A percentile compares a stretch with the other conserved stretches of the same genome.
Evolutionary conservation across 1,140 invertebrate species (phyloP).

Genomic region (Sinonovacula constricta): DNA sequence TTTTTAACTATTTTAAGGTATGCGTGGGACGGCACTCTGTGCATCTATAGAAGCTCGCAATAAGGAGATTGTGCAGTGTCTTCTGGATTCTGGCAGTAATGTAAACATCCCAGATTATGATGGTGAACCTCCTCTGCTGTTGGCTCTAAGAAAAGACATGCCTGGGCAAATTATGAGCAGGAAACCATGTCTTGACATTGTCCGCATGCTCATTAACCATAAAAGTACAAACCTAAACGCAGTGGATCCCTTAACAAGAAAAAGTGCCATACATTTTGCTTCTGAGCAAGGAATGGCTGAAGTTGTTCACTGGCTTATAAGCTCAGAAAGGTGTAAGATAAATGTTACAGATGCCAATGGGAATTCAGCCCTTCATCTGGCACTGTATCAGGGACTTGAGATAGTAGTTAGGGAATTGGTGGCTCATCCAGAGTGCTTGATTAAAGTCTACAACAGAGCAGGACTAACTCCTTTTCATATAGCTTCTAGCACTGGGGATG

Average conservation of each 20-base stretch:
- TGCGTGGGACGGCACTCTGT: conserved; percentile 45
- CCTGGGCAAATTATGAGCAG: conserved; percentile 24
- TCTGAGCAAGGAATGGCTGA: conserved; percentile 20
- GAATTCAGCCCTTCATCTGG: conserved; percentile 40
- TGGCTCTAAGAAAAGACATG: conserved; percentile 35
- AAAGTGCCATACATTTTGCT: conserved; percentile 43
- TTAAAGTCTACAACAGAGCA: conserved; percentile 37
- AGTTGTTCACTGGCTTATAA: conserved; percentile 35
- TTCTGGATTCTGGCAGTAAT: conserved; percentile 42
- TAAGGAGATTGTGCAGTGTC: conserved; percentile 28
- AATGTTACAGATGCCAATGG: conserved; percentile 19
- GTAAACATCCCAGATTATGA: conserved; percentile 36
- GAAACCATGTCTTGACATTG: conserved; percentile 10
- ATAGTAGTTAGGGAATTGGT: conserved; percentile 24
- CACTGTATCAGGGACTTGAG: conserved; percentile 3
- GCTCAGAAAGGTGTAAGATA: conserved; percentile 23
- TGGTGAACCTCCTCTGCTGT: conserved; percentile 43
- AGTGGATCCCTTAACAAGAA: conserved; percentile 44
- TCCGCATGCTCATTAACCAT: conserved; percentile 26
- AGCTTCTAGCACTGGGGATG: background rate
- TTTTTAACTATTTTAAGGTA: conserved; percentile 22
- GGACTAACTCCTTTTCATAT: conserved; percentile 37
- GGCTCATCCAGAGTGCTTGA: conserved; percentile 15
- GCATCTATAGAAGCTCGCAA: conserved; percentile 37
- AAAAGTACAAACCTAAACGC: conserved; percentile 26